A percentile compares a stretch with the other conserved stretches of the same genome.
Conservation (phyloP, 2,797 vertebrate species). For the Masticophis lateralis region DNA sequence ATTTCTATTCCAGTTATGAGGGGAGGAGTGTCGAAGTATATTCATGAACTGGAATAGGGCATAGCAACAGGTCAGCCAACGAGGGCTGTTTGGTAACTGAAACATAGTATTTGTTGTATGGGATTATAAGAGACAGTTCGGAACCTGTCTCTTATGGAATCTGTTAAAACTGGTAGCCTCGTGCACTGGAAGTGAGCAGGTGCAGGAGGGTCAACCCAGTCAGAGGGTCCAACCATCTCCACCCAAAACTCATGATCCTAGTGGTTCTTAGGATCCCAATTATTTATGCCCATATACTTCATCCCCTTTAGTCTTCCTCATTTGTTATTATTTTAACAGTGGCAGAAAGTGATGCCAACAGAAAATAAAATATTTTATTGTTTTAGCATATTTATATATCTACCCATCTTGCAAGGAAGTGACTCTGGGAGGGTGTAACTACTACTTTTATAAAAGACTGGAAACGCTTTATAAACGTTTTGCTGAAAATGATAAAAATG, state of each 20-base stretch:
- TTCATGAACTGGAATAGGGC: too few relatives aligned
- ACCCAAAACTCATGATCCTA: neutral
- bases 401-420: neutral
- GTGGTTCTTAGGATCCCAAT: neutral
- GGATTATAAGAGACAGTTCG: too few relatives aligned
- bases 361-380: neutral
- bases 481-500: neutral
- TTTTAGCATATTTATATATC: neutral
- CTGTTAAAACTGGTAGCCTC: neutral
- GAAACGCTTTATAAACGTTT: neutral
- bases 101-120: too few relatives aligned
- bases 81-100: too few relatives aligned
- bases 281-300: neutral
- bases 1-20: too few relatives aligned
- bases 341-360: neutral
- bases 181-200: neutral
- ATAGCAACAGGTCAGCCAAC: too few relatives aligned
- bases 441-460: neutral
- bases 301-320: neutral
- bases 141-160: too few relatives aligned
- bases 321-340: conserved; percentile 19
- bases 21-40: too few relatives aligned
- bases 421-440: neutral
- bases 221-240: neutral
- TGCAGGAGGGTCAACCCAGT: neutral